Conservation (phyloP, 2,113 vertebrate species). For the Brachirus orientalis region DNA sequence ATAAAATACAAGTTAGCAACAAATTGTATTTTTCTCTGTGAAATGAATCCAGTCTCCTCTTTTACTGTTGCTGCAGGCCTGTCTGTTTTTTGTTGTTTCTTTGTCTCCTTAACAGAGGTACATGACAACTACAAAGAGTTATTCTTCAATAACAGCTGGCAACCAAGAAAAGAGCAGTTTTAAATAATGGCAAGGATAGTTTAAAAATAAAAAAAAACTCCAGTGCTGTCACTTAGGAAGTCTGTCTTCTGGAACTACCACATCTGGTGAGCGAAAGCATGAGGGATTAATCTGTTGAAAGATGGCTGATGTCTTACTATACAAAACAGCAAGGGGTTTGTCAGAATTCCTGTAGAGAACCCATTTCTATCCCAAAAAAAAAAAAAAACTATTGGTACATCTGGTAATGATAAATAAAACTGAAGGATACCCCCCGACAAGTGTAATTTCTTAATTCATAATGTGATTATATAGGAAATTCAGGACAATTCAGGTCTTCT, state of each 20-base stretch:
- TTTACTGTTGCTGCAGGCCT: slow-evolving; percentile 21
- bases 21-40: background rate
- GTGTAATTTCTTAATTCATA: background rate
- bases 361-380: background rate
- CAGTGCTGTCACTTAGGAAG: slow-evolving; percentile 3
- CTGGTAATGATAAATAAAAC: background rate
- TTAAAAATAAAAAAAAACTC: background rate
- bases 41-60: slow-evolving; percentile 6
- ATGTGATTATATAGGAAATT: no score
- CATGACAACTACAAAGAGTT: slow-evolving; percentile 5
- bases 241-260: slow-evolving; percentile 1
- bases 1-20: no score
- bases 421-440: background rate
- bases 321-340: background rate
- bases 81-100: background rate
- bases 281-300: background rate
- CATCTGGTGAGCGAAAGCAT: background rate
- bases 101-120: slow-evolving; percentile 6
- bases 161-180: slow-evolving; percentile 2
- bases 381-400: background rate
- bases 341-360: background rate
- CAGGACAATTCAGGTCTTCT: no score
- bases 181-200: background rate
- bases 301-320: slow-evolving; percentile 2
- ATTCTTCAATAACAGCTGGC: slow-evolving; percentile 29